These are phyloP conservation scores for Sterrhoptilus dennistouni DNA, from an alignment of 2,113 vertebrate species.

Conservation along the genomic window DNA sequence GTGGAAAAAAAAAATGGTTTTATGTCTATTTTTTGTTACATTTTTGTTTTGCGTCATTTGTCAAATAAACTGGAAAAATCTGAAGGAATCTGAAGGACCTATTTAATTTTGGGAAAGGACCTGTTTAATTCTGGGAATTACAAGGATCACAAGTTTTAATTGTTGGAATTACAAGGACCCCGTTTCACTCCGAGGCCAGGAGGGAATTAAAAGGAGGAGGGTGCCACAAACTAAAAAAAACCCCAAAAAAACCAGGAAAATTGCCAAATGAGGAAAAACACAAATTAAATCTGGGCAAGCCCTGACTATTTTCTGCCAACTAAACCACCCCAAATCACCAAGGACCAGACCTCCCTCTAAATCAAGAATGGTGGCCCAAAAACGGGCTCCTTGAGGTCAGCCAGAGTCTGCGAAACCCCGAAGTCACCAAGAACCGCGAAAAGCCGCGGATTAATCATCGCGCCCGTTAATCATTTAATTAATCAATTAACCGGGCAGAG, in stretches of 20 bases:
- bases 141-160: background rate
- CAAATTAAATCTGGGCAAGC: rapidly evolving
- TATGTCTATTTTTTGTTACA: rapidly evolving
- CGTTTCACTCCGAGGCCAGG: rapidly evolving
- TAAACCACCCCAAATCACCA: background rate
- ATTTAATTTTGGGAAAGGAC: background rate
- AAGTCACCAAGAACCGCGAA: rapidly evolving
- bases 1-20: rapidly evolving
- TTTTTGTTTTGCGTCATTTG: background rate
- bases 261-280: background rate
- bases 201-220: background rate
- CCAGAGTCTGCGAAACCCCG: background rate
- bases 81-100: background rate
- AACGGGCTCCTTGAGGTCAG: rapidly evolving
- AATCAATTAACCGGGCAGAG: background rate
- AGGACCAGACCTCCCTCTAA: rapidly evolving
- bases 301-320: too few species aligned
- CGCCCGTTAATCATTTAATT: rapidly evolving
- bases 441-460: rapidly evolving
- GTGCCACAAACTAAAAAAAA: background rate
- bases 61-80: background rate
- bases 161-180: background rate
- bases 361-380: background rate
- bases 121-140: background rate
- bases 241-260: background rate